Base-by-base conservation (phyloP, 2,113 vertebrate species). In the Ovis canadensis region DNA sequence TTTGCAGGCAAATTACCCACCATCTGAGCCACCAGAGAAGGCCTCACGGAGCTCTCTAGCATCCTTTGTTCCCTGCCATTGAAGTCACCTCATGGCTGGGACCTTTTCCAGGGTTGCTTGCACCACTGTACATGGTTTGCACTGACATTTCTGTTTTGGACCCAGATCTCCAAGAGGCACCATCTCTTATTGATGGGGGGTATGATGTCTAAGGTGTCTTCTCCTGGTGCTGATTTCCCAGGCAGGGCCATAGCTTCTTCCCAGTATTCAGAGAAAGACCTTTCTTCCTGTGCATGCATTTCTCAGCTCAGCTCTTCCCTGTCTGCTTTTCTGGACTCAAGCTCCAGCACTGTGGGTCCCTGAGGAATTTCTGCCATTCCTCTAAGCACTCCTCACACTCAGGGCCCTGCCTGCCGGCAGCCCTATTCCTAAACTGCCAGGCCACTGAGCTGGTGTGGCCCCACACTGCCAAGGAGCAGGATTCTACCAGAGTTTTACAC, bases 241-340 rank as follows among this genome's bases (percentile, higher is more conserved):
- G 27, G 16, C 15, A 4, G 15, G 33, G 2, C 33, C 7, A 7
- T 33, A 45, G 40, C 11, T 62, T 71, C 55, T 93, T 94, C 8
- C 85, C 15, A 31, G 10, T 6, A 15, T 17, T n/a, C 33, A 74
- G 25, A 52, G 5, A 82, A 33, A 31, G 52, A 40, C 27, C 25
- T 97, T 48, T 16, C 14, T 95, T 90, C 77, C 43, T 23, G 25
- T 43, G 29, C 14, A 13, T 31, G 7, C 3, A 7, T 29, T 52
- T 25, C 31, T 36, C 33, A 5, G 29, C 3, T 13, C 64, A 55
- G 10, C 5, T 23, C 50, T 88, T 78, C 86, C 55, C 81, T 91
- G 88, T 86, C 91, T 50, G 78, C 91, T 84, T 82, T 94, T 45
- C 45, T 96, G 95, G 88, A 94, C 21, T 57, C 5, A 43, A 33